Evolutionary conservation across 92 coral and sea anemone genomes (phyloP), one percentile per base, ranked within the genome.

Genomic region (Pocillopora grandis): DNA sequence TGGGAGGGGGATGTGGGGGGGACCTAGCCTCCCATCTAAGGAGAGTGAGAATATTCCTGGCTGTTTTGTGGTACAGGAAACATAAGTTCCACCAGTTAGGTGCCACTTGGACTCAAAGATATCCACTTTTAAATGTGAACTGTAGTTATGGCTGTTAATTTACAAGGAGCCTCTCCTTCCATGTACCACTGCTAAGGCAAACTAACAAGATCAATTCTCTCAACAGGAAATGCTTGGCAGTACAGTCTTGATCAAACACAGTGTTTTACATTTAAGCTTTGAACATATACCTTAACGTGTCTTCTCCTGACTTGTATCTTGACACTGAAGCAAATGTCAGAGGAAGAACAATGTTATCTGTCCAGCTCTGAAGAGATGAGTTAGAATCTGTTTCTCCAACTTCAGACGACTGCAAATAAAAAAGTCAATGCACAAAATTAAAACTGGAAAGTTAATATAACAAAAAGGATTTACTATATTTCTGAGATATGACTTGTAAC

Each of bases 231-330:
- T 27, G 31, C 31, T 27, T 27, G 31, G 31, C 31, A 27, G 31
- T 27, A 27, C 31, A 27, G 31, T 62, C n/a, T 62, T 21, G n/a
- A n/a, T 19, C 5, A 19, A 8, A 19, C n/a, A 3, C 2, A 64
- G 68, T 37, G 31, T 2, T 67, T 35, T 2, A 68, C 73, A 68
- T 27, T 68, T 27, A 0, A 27, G 0, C 48, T 48, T 3, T 37
- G 19, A 48, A 65, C 85, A 73, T 42, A 3, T 72, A 87, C 99
- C 99, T 92, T 0, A 96, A 76, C 23, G 90, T 90, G 64, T 96
- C 99, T 65, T 91, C 98, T 12, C 99, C 99, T 12, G 98, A 87
- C 90, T 92, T 96, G 82, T 96, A 96, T 85, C 96, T 92, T 37
- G 99, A 92, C 35, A 96, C 86, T 12, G 99, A 96, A 5, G 99